Evolutionary conservation across 2,797 vertebrate species (phyloP).

Genomic region (Scyliorhinus canicula): DNA sequence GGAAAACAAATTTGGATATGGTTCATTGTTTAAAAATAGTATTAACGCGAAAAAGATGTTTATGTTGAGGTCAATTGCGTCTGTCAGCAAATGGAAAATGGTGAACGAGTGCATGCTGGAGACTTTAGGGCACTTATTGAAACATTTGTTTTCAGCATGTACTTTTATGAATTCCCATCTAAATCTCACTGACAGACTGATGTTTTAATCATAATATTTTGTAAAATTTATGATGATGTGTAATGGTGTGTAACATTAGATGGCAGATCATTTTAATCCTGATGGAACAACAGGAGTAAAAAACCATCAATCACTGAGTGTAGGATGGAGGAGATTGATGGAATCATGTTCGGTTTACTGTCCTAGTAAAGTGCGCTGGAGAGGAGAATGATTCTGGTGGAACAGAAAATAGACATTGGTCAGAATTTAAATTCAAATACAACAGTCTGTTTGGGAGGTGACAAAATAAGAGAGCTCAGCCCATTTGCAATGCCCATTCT

Average conservation of each 20-base stretch:
- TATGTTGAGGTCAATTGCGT: background rate
- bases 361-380: background rate
- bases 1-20: background rate
- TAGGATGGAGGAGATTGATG: background rate
- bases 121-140: background rate
- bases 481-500: background rate
- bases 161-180: background rate
- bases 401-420: background rate
- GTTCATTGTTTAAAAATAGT: background rate
- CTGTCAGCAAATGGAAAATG: background rate
- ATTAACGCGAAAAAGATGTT: background rate
- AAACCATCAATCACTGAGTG: conserved; percentile 4
- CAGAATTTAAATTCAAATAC: background rate
- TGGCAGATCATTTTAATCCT: conserved; percentile 25
- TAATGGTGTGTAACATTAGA: conserved; percentile 18
- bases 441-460: background rate
- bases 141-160: background rate
- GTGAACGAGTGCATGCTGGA: background rate
- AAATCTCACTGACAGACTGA: conserved; percentile 11
- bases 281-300: background rate
- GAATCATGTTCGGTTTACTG: background rate
- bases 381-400: background rate
- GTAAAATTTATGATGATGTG: conserved; percentile 18
- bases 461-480: background rate
- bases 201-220: conserved; percentile 35